Conservation (phyloP, 2,888 invertebrate species). For the Syrista parreyssii region DNA sequence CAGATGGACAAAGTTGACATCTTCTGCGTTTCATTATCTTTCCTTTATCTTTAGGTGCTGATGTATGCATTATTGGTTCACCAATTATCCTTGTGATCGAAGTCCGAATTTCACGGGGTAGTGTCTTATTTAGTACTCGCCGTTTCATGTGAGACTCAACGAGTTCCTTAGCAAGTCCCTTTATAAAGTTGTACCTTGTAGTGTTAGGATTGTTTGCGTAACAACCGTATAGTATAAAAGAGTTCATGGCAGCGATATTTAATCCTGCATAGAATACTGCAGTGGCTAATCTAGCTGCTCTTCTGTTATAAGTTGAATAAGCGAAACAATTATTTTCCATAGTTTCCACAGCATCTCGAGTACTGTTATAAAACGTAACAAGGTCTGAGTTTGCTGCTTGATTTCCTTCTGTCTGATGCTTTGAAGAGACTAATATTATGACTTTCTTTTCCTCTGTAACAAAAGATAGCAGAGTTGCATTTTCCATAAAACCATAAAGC, state of each 20-base stretch:
- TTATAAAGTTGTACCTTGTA: neutral
- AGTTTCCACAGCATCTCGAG: neutral
- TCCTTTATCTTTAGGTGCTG: neutral
- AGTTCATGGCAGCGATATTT: neutral
- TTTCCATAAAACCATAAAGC: neutral
- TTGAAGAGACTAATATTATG: neutral
- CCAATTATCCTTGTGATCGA: neutral
- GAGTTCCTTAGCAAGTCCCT: neutral
- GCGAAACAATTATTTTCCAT: neutral
- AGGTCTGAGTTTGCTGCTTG: neutral
- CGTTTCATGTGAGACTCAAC: neutral
- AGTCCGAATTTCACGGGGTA: conserved; percentile 2
- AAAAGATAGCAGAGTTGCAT: neutral
- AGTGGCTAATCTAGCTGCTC: neutral
- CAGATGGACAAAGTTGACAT: neutral
- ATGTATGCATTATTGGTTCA: neutral
- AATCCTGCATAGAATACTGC: neutral
- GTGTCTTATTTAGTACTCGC: neutral
- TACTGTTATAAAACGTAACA: neutral
- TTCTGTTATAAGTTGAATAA: neutral
- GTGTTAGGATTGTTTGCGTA: neutral
- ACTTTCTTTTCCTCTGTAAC: neutral
- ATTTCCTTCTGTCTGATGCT: neutral
- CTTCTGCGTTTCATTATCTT: neutral
- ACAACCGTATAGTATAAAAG: neutral